phyloP scores from a whole-genome alignment of 2,113 vertebrate species.

The Lophotis ruficrista region DNA sequence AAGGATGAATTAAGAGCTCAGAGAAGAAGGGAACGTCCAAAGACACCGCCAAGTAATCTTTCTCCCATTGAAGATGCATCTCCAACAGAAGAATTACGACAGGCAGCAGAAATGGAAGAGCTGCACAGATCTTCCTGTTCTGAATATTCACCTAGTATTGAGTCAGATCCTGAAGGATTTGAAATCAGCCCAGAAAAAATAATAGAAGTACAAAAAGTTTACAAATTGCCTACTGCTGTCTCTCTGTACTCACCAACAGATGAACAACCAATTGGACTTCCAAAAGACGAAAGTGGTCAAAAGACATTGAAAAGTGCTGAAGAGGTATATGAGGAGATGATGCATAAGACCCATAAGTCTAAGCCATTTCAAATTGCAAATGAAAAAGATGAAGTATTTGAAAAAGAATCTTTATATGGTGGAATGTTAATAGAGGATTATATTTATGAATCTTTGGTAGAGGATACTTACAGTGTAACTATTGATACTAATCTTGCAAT shows the following conservation, averaged over 20 bases:
- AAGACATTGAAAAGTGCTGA: conserved; percentile 88
- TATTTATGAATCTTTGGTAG: conserved; percentile 94
- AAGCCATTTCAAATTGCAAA: conserved; percentile 80
- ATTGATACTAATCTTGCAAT: conserved; percentile 67
- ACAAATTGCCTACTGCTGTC: conserved; percentile 86
- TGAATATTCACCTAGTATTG: conserved; percentile 90
- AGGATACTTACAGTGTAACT: conserved; percentile 81
- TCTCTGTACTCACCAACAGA: conserved; percentile 87
- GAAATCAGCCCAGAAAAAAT: conserved; percentile 93
- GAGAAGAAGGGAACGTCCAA: conserved; percentile 84
- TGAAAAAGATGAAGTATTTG: conserved; percentile 86
- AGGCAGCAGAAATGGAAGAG: conserved; percentile 85
- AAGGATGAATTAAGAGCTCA: conserved; percentile 95
- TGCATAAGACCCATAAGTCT: conserved; percentile 86
- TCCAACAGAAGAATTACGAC: conserved; percentile 86
- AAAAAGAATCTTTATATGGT: conserved; percentile 94
- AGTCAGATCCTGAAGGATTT: conserved; percentile 92
- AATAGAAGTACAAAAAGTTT: conserved; percentile 91
- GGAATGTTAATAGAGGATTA: conserved; percentile 98
- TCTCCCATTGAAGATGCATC: conserved; percentile 86
- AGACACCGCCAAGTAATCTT: conserved; percentile 92
- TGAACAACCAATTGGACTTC: conserved; percentile 52
- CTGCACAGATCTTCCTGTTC: conserved; percentile 86
- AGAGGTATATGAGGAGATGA: conserved; percentile 92
- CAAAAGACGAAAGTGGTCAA: conserved; percentile 69